phyloP scores from a whole-genome alignment of 2,888 invertebrate genomes.

The Thymelicus lineola region DNA sequence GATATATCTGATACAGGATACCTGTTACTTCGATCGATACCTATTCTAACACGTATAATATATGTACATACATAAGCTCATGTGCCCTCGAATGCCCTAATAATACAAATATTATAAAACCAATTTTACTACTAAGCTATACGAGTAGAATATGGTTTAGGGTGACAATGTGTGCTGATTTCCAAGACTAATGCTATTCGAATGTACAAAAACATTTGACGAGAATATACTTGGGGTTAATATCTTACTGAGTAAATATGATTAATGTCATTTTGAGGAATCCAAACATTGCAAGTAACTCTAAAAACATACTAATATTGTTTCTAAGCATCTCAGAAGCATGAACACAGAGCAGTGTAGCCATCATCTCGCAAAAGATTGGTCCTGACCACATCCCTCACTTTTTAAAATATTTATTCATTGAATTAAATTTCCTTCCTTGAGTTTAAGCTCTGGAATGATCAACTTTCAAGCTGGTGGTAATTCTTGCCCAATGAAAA shows the following conservation, averaged over 20 bases:
- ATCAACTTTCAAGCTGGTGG: too few species aligned
- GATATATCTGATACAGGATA: constrained; percentile 9
- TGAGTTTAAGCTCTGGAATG: too few species aligned
- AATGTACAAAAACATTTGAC: constrained; percentile 26
- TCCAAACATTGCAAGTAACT: constrained; percentile 25
- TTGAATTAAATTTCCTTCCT: too few species aligned
- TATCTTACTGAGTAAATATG: constrained; percentile 32
- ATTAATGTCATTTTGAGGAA: constrained; percentile 20
- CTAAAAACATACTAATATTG: neutral
- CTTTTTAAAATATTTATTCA: too few species aligned
- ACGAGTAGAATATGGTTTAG: neutral
- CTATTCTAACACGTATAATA: constrained; percentile 22
- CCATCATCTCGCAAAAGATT: too few species aligned
- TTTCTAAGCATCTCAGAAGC: too few species aligned
- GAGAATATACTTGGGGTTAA: constrained; percentile 24
- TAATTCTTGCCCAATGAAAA: too few species aligned
- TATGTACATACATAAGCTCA: constrained; percentile 25
- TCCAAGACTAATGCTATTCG: constrained; percentile 9
- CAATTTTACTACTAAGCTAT: constrained; percentile 3
- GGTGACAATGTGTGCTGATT: constrained; percentile 3
- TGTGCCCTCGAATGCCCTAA: constrained; percentile 16
- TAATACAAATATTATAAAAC: constrained; percentile 9
- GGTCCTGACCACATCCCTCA: too few species aligned
- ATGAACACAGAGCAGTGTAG: too few species aligned
- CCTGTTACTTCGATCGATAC: constrained; percentile 6